Percentiles rank a stretch among this genome's conserved stretches.
phyloP scores from a whole-genome alignment of 2,113 vertebrate genomes.

The Varanus salvator region DNA sequence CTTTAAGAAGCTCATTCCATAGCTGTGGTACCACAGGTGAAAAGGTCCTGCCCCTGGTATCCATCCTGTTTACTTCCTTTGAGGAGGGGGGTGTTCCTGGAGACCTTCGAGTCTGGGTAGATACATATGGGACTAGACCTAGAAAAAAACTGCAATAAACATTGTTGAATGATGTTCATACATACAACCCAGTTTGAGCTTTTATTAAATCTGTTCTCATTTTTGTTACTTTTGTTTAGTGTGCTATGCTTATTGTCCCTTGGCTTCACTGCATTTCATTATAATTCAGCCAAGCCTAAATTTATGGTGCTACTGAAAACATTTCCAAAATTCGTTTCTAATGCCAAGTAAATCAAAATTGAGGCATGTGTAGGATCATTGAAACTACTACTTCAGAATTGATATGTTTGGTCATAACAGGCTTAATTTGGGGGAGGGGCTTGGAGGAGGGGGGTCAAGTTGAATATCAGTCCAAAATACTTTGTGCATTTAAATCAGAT shows the following conservation, averaged over 20 bases:
- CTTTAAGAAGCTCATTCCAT: too few relatives aligned
- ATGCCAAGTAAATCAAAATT: not conserved
- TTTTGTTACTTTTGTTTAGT: not conserved
- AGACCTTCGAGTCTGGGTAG: too few relatives aligned
- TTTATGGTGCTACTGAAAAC: not conserved
- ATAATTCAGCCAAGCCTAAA: not conserved
- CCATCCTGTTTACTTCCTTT: too few relatives aligned
- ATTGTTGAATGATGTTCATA: not conserved
- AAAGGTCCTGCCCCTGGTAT: too few relatives aligned
- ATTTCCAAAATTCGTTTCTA: not conserved
- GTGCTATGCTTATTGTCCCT: not conserved
- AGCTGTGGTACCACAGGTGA: too few relatives aligned
- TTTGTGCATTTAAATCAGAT: not conserved
- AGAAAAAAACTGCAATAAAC: constrained; percentile 1
- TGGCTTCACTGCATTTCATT: not conserved
- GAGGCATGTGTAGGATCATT: not conserved
- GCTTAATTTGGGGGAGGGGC: not conserved
- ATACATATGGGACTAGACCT: not conserved
- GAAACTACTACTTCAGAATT: not conserved
- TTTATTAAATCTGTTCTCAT: not conserved
- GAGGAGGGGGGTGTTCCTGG: too few relatives aligned
- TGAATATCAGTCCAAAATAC: not conserved
- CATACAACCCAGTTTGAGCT: not conserved
- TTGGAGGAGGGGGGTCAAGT: not conserved
- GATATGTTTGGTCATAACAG: not conserved